Percentiles rank a stretch among this genome's conserved stretches.
phyloP scores from a whole-genome alignment of 2,797 vertebrate species.

The Pagetopsis macropterus region DNA sequence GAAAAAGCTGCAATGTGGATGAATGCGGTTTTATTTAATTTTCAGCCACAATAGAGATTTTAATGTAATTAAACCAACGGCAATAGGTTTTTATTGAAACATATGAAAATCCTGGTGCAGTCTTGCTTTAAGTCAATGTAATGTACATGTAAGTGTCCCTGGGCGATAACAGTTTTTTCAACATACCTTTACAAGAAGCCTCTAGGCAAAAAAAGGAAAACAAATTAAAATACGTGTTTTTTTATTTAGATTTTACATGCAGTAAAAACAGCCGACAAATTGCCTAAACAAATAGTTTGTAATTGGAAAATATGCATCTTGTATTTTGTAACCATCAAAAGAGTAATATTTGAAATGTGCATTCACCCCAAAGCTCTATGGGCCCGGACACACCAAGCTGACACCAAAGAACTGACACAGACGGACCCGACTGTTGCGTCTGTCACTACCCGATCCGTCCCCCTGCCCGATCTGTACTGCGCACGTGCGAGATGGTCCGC shows the following conservation, averaged over 20 bases:
- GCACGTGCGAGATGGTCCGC: too few species aligned
- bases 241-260: neutral
- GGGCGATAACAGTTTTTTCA: neutral
- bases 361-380: too few species aligned
- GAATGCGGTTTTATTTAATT: neutral
- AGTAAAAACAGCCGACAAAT: neutral
- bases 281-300: neutral
- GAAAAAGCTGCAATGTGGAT: neutral
- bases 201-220: too few species aligned
- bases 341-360: too few species aligned
- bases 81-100: neutral
- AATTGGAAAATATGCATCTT: neutral
- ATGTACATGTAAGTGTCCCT: neutral
- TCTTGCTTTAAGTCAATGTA: too few species aligned
- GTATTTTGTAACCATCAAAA: neutral
- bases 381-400: too few species aligned
- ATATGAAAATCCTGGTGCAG: neutral
- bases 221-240: neutral
- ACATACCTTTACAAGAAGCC: neutral
- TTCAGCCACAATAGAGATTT: neutral
- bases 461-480: too few species aligned
- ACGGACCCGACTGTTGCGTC: too few species aligned
- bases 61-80: neutral
- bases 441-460: too few species aligned
- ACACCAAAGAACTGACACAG: too few species aligned